phyloP scores from a whole-genome alignment of 2,888 invertebrate genomes.

The Furcula furcula region DNA sequence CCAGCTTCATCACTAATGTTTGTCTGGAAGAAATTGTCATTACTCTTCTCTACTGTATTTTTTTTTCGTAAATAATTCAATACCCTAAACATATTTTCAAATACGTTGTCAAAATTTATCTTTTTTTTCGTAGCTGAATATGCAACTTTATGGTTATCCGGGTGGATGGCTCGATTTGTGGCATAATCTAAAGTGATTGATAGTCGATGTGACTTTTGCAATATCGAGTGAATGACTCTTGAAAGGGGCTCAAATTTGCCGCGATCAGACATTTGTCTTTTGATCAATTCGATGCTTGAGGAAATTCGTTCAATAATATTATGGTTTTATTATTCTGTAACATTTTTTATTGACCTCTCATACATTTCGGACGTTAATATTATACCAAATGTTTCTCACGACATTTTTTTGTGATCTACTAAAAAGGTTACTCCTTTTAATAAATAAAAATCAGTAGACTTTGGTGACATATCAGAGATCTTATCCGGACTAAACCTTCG shows the following conservation, averaged over 20 bases:
- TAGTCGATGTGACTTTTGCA: constrained; percentile 48
- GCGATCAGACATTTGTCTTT: constrained; percentile 26
- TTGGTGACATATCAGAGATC: constrained; percentile 78
- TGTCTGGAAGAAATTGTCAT: no score
- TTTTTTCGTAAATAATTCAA: no score
- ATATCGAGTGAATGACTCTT: constrained; percentile 54
- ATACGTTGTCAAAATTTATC: constrained; percentile 57
- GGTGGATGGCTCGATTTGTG: constrained; percentile 60
- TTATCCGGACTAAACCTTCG: constrained; percentile 75
- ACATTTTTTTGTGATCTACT: constrained; percentile 51
- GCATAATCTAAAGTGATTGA: constrained; percentile 64
- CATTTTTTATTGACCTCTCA: constrained; percentile 22
- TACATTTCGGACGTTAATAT: constrained; percentile 21
- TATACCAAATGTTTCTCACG: constrained; percentile 45
- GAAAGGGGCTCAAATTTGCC: constrained; percentile 47
- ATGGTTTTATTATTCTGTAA: constrained; percentile 7
- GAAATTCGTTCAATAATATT: constrained; percentile 9
- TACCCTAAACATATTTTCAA: no score
- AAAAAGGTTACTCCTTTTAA: constrained; percentile 69
- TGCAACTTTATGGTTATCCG: constrained; percentile 63
- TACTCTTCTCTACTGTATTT: no score
- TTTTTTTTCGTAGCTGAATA: constrained; percentile 53
- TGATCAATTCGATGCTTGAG: constrained; percentile 10
- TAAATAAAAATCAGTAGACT: constrained; percentile 64
- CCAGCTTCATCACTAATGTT: no score